Evolutionary conservation across 2,888 invertebrate genomes (phyloP), one percentile per base, ranked within the genome.

Genomic region (Drosophila formosana): DNA sequence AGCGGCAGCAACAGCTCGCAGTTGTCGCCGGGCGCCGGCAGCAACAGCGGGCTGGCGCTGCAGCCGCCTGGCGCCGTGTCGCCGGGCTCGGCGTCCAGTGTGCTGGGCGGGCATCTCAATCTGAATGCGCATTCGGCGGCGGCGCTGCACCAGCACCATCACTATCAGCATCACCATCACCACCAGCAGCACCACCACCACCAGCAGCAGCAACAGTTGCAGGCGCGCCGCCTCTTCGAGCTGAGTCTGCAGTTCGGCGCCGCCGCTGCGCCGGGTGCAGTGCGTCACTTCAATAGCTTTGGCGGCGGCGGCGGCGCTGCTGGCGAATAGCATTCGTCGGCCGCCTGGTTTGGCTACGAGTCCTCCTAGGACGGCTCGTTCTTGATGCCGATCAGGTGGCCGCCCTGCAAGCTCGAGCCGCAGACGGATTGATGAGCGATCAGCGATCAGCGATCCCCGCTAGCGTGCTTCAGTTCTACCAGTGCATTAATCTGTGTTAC

Each of bases 231-330:
- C 58, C 91, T 93, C 64, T 93, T 93, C 82, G 93, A 93, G 88
- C 89, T 93, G 91, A 93, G 93, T 75, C 82, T 93, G 81, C 93
- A 93, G 75, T 93, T 93, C 67, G 92, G 92, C 46, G 92, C 92
- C 11, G 91, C 92, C 39, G 90, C 92, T 26, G 91, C 92, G 56
- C 91, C 92, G 4, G 91, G 92, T 56, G 90, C 92, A 28, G 92
- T 92, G 61, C 90, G 92, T 60, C 92, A 92, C 72, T 92, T 92
- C 67, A 92, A 92, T 64, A 91, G 91, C 65, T 92, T 92, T 75
- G 92, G 92, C 66, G 91, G 91, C 75, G 90, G 82, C 26, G 89
- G 92, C 74, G 90, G 89, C 23, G 89, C 88, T 30, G 84, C 91
- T 66, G 92, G 92, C 70, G 92, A 92, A 92, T 92, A 92, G 91